Evolutionary conservation across 2,113 vertebrate species (phyloP), one percentile per base, ranked within the genome.

Genomic region (Pionites leucogaster): DNA sequence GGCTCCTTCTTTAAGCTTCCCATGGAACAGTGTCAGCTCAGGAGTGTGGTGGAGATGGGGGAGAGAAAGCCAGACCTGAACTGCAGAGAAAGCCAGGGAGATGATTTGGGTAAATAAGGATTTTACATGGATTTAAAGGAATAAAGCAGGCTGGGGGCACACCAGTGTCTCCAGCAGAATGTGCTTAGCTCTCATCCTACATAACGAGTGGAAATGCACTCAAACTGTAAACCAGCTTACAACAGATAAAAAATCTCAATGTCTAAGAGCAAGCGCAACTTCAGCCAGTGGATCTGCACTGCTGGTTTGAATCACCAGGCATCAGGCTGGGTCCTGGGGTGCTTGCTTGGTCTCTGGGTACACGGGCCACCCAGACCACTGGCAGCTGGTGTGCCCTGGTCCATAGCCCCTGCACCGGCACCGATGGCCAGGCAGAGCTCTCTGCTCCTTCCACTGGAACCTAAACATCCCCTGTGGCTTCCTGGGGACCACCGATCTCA

Each of bases 341-440:
- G 5, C 2, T 17, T 59, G 29, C 67, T 4, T 8, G 59, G 13
- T 69, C 20, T 17, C 29, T 62, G 31, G 74, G n/a, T 7, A 9
- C 70, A 59, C 3, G 42, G 6, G 70, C 52, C 47, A 64, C 70
- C 27, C 7, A 27, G 37, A 33, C 31, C 65, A 59, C 7, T 16
- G 65, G 29, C 47, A 68, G 13, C 11, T 3, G 2, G 39, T 0
- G 1, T 6, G 18, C 7, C 17, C 74, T 10, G 2, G 18, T 29
- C 39, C 1, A 0, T 44, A 87, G 71, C 12, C 42, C 47, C 59
- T 8, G 19, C 49, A 25, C 17, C 41, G 13, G 71, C 29, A 3
- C 60, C 29, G 28, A 7, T 6, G 7, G 49, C n/a, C 62, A n/a
- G 49, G 49, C 47, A 24, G 47, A n/a, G 37, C 5, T 20, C 44